phyloP scores from a whole-genome alignment of 2,797 vertebrate genomes.

The Sebastolobus altivelis region DNA sequence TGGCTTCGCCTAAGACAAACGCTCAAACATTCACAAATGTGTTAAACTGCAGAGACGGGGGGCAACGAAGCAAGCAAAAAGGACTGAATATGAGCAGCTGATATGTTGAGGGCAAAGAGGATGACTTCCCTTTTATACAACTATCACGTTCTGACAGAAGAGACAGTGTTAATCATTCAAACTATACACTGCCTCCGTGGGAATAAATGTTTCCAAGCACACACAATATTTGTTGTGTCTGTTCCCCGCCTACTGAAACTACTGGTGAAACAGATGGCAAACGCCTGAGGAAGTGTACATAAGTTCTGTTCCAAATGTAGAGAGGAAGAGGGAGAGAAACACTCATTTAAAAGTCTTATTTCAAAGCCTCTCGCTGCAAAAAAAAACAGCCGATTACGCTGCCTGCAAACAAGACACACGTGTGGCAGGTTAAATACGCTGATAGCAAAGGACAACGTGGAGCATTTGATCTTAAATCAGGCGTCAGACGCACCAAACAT shows the following conservation, averaged over 20 bases:
- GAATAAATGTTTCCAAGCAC: conserved; percentile 30
- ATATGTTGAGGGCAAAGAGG: conserved; percentile 35
- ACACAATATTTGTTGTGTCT: conserved; percentile 64
- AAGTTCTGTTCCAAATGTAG: conserved; percentile 60
- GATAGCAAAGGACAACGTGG: conserved; percentile 14
- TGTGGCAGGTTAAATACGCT: conserved; percentile 44
- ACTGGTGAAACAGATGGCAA: conserved; percentile 77
- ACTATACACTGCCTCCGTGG: neutral
- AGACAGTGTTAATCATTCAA: conserved; percentile 29
- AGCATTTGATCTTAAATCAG: conserved; percentile 47
- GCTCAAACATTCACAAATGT: conserved; percentile 47
- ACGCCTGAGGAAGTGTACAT: conserved; percentile 67
- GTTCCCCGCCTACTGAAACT: conserved; percentile 63
- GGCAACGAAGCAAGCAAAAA: conserved; percentile 7
- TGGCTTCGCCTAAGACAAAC: conserved; percentile 43
- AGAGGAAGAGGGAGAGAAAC: conserved; percentile 36
- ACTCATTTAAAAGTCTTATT: conserved; percentile 70
- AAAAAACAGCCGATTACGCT: conserved; percentile 6
- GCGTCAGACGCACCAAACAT: conserved; percentile 31
- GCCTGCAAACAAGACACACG: conserved; percentile 24
- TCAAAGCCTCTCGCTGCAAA: conserved; percentile 47
- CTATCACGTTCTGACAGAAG: conserved; percentile 19
- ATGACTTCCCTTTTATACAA: conserved; percentile 13
- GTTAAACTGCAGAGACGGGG: conserved; percentile 30
- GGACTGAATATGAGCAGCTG: conserved; percentile 10